Evolutionary conservation across 92 coral and sea anemone species (phyloP).

Genomic region (Isaurus tuberculatus): DNA sequence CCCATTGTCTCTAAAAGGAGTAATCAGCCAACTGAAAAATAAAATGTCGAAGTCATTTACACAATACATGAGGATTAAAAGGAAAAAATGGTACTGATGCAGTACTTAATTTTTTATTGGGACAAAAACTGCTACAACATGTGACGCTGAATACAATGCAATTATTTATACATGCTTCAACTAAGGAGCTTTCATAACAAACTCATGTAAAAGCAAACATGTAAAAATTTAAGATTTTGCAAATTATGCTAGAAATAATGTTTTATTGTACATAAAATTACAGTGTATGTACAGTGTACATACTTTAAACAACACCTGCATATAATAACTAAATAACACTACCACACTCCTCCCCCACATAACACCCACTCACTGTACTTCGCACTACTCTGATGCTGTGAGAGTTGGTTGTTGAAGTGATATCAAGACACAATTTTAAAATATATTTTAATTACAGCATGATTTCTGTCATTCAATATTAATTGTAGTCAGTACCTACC

Average conservation of each 20-base stretch:
- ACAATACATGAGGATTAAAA: slow-evolving; percentile 34
- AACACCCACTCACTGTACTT: slow-evolving; percentile 32
- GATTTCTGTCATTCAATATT: slow-evolving; percentile 33
- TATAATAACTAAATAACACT: slow-evolving; percentile 24
- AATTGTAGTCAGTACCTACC: slow-evolving; percentile 51
- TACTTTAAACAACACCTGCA: slow-evolving; percentile 33
- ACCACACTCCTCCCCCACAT: slow-evolving; percentile 31
- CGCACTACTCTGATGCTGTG: slow-evolving; percentile 35
- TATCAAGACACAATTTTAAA: slow-evolving; percentile 28
- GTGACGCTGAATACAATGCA: slow-evolving; percentile 34
- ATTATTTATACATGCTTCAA: slow-evolving; percentile 32
- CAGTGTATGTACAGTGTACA: slow-evolving; percentile 9
- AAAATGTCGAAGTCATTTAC: slow-evolving; percentile 3
- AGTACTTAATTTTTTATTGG: slow-evolving; percentile 30
- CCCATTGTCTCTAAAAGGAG: slow-evolving; percentile 73
- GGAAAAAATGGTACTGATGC: slow-evolving; percentile 30
- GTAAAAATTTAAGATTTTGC: slow-evolving; percentile 27
- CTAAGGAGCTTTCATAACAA: slow-evolving; percentile 28
- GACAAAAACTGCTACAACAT: slow-evolving; percentile 19
- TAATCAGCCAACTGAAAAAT: slow-evolving; percentile 60
- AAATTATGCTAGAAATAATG: slow-evolving; percentile 21
- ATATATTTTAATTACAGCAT: slow-evolving; percentile 21
- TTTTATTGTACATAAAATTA: slow-evolving; percentile 18
- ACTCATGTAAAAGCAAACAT: slow-evolving; percentile 22
- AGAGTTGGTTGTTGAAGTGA: slow-evolving; percentile 29